These are phyloP conservation scores for Aporrectodea caliginosa DNA, from an alignment of 1,140 invertebrate species.

Conservation along the genomic window DNA sequence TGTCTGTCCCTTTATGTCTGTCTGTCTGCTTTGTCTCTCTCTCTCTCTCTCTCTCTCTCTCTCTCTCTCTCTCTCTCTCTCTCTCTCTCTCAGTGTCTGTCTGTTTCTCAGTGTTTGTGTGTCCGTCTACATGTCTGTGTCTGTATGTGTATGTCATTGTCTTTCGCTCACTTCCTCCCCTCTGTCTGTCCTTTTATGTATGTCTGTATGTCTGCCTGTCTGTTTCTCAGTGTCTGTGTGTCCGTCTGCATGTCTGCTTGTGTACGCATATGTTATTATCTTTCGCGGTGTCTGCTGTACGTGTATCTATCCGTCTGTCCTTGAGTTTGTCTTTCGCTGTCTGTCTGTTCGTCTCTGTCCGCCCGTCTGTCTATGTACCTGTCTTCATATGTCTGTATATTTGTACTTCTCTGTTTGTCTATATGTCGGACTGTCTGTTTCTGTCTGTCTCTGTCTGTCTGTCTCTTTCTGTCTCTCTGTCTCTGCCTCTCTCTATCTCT, in stretches of 20 bases:
- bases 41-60: constrained; percentile 25
- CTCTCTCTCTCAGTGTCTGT: constrained; percentile 27
- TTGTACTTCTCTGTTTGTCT: constrained; percentile 13
- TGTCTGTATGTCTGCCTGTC: too few species aligned
- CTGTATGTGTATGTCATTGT: neutral
- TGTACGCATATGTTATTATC: too few species aligned
- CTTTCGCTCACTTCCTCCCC: neutral
- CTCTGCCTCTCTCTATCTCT: too few species aligned
- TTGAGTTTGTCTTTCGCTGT: too few species aligned
- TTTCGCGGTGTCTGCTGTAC: too few species aligned
- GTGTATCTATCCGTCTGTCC: too few species aligned
- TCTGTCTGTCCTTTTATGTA: constrained; percentile 14
- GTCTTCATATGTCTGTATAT: too few species aligned
- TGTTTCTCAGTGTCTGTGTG: too few species aligned
- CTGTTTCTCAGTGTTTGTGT: neutral
- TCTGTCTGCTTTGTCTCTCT: constrained; percentile 9
- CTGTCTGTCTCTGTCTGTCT: constrained; percentile 18
- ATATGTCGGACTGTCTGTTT: neutral
- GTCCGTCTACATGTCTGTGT: neutral
- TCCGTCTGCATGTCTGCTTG: too few species aligned
- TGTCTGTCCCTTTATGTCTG: too few species aligned
- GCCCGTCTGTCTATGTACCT: too few species aligned
- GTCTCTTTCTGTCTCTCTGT: constrained; percentile 19
- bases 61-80: constrained; percentile 28
- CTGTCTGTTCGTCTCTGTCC: too few species aligned